Evolutionary conservation across 2,888 invertebrate genomes (phyloP).

Genomic region (Agapostemon virescens): DNA sequence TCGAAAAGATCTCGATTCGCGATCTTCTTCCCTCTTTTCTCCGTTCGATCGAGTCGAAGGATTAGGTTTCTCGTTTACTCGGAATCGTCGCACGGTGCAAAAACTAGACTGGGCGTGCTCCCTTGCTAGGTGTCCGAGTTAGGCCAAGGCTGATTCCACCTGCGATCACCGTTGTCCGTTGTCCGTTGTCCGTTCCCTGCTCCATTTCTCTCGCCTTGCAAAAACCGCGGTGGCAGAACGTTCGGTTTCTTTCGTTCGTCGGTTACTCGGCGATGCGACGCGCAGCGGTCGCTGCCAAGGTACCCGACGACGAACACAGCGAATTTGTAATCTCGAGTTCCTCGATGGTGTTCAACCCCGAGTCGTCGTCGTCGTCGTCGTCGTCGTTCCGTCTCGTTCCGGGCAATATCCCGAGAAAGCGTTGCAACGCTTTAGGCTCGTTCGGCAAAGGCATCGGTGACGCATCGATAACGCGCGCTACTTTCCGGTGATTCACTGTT

Average conservation of each 20-base stretch:
- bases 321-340: background rate
- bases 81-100: background rate
- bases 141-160: slow-evolving; percentile 6
- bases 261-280: background rate
- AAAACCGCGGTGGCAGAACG: background rate
- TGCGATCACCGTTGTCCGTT: background rate
- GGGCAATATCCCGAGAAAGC: background rate
- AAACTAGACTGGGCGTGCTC: background rate
- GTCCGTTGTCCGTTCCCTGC: background rate
- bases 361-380: too few relatives aligned
- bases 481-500: background rate
- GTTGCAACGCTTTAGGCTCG: background rate
- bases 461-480: background rate
- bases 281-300: background rate
- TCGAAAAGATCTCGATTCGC: slow-evolving; percentile 5
- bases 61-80: slow-evolving; percentile 11
- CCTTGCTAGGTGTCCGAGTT: slow-evolving; percentile 4
- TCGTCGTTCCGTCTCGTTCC: background rate
- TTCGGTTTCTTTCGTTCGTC: background rate
- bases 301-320: background rate
- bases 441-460: background rate
- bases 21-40: background rate
- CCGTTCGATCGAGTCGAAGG: background rate
- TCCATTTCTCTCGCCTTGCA: background rate
- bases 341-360: too few relatives aligned